Base-by-base conservation (phyloP, 2,888 invertebrate species). In the Cephus sareptanus region DNA sequence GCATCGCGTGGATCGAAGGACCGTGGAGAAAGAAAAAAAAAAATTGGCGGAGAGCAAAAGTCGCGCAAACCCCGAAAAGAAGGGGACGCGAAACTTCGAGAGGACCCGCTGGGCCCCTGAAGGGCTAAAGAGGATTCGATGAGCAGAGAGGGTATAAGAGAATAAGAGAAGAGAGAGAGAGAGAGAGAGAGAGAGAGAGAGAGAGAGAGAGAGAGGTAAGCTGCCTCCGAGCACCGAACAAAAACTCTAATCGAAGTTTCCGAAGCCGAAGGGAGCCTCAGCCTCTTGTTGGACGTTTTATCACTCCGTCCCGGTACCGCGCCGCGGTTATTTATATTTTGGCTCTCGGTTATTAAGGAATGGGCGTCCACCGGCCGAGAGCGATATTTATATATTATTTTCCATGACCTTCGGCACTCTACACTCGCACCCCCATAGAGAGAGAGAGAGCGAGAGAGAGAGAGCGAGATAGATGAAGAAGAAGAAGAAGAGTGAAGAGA, bases 181-280 rank as follows among this genome's bases (percentile, higher is more conserved):
- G 68, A 31, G 71, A 11, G 76, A 56, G 34, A 37, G 69, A 11
- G 35, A 71, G 56, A 73, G 34, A 31, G 71, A 15, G 77, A 69
- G 34, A 68, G 69, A 11, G 35, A 71, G 56, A 73, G 11, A 34
- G 23, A 73, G 74, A 75, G 71, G 9, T 31, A 31, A 34, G 70
- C 40, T 79, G 76, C 73, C 76, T 76, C 56, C 75, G 79, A 80
- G 77, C 74, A 76, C 68, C 75, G 80, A 84, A 85, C 87, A 88
- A 87, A 88, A 87, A 87, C 88, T 88, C 86, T 87, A 87, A 88
- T 87, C 87, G 85, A 87, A 88, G 86, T 88, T 88, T 86, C 81
- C 85, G 83, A 87, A 87, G 85, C 84, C 82, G 82, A 79, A 77
- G 79, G 77, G 75, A 56, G 79, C 81, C 71, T 71, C 33, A 13